Conservation (phyloP, 2,113 vertebrate genomes). For the Toxotes jaculatrix region DNA sequence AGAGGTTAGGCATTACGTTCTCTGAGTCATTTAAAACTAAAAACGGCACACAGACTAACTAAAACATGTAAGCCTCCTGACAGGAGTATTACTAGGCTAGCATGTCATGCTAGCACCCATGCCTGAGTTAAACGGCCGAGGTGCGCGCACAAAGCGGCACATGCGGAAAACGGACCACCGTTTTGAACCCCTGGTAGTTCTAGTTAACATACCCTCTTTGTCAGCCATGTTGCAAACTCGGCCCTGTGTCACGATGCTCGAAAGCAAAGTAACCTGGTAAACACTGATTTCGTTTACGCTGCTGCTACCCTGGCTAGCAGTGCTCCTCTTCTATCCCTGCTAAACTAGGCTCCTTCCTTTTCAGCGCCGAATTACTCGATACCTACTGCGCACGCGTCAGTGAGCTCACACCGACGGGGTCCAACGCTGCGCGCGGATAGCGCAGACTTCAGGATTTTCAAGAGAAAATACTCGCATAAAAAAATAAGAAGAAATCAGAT, state of each 20-base stretch:
- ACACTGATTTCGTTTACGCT: background rate
- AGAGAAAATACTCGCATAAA: too few species aligned
- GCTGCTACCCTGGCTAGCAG: background rate
- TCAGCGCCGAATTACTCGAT: slow-evolving; percentile 54
- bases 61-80: background rate
- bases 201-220: slow-evolving; percentile 79
- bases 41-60: background rate
- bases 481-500: too few species aligned
- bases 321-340: background rate
- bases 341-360: slow-evolving; percentile 59
- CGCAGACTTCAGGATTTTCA: background rate
- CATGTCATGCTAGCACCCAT: slow-evolving; percentile 56
- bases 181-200: rapidly evolving
- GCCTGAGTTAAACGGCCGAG: slow-evolving; percentile 21
- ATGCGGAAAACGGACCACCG: slow-evolving; percentile 19
- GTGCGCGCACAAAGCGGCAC: slow-evolving; percentile 45
- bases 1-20: background rate
- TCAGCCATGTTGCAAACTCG: slow-evolving; percentile 77
- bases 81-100: slow-evolving; percentile 25
- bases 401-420: background rate
- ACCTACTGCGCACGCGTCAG: slow-evolving; percentile 43
- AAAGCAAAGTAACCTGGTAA: slow-evolving; percentile 10
- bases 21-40: background rate
- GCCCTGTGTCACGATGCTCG: slow-evolving; percentile 28
- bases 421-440: slow-evolving; percentile 2